Percentiles rank a stretch among this genome's conserved stretches.
phyloP scores from a whole-genome alignment of 2,797 vertebrate genomes.

The Dermochelys coriacea region DNA sequence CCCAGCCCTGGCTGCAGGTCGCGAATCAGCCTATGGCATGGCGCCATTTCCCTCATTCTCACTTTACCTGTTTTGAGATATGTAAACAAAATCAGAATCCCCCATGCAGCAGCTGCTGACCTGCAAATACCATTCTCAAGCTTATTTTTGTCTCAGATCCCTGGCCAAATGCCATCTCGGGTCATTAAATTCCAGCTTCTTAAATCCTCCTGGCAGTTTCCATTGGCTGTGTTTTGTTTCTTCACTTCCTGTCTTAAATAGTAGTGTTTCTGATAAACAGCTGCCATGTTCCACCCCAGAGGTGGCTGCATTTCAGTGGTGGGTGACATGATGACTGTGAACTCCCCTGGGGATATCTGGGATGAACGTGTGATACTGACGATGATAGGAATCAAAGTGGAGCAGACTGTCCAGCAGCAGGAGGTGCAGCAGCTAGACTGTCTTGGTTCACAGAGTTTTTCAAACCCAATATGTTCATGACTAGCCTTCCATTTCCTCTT shows the following conservation, averaged over 20 bases:
- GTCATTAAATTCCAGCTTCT: accelerated
- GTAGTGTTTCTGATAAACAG: background rate
- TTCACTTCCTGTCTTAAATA: background rate
- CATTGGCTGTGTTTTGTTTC: background rate
- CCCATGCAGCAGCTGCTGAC: background rate
- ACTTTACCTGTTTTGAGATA: accelerated
- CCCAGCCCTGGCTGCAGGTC: accelerated
- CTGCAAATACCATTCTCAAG: slow-evolving; percentile 49
- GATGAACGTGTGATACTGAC: accelerated
- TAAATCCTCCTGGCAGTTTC: background rate
- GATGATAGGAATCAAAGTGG: background rate
- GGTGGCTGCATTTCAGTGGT: accelerated
- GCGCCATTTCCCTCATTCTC: accelerated
- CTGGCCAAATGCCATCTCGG: background rate
- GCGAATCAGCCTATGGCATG: accelerated
- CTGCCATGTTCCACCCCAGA: background rate
- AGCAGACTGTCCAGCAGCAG: background rate
- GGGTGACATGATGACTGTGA: accelerated
- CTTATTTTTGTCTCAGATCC: background rate
- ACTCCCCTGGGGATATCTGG: no score
- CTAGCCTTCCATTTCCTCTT: background rate
- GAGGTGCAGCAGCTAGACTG: background rate
- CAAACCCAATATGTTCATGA: no score
- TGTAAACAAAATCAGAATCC: background rate
- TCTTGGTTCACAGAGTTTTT: accelerated